Conservation (phyloP, 1,140 invertebrate species). For the Melanaphis sacchari region DNA sequence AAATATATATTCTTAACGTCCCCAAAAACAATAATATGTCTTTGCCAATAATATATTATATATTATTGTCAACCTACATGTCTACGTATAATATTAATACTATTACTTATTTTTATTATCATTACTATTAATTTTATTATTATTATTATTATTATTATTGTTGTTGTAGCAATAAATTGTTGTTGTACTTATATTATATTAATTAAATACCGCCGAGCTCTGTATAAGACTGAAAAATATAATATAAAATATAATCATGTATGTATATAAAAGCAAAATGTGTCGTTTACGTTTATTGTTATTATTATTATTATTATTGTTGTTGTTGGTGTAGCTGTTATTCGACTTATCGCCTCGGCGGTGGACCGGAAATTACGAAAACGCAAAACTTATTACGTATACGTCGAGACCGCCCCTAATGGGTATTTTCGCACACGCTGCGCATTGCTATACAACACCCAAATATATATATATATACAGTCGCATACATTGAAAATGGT, state of each 20-base stretch:
- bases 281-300: constrained; percentile 9
- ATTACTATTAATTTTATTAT: background rate
- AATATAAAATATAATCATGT: background rate
- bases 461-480: background rate
- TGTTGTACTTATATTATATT: constrained; percentile 10
- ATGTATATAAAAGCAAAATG: background rate
- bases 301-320: constrained; percentile 1
- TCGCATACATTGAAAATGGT: background rate
- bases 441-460: background rate
- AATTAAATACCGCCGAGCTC: background rate
- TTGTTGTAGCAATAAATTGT: background rate
- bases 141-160: background rate
- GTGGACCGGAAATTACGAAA: constrained; percentile 24
- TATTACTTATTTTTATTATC: background rate
- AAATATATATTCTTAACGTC: background rate
- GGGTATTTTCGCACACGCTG: constrained; percentile 19
- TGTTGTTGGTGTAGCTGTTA: background rate
- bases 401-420: background rate
- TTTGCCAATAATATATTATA: no score
- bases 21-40: background rate
- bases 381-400: background rate
- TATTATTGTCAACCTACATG: background rate
- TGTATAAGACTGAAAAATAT: constrained; percentile 7
- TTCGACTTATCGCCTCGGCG: constrained; percentile 7
- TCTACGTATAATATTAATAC: background rate